Evolutionary conservation across 2,888 invertebrate species (phyloP), one percentile per base, ranked within the genome.

Genomic region (Drosophila borborema): DNA sequence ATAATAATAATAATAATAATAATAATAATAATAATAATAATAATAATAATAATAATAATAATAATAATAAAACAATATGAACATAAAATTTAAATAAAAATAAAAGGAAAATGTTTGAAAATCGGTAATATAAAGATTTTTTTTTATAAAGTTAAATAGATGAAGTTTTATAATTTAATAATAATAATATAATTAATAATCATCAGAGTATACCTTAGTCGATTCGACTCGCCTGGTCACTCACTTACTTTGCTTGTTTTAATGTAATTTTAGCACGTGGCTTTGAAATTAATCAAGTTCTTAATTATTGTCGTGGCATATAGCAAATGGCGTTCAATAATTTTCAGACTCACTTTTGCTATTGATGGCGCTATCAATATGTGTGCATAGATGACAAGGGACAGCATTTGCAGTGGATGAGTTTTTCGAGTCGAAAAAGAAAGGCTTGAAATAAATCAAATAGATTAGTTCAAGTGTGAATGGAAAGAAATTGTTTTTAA

Each of bases 211-310:
- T 34, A 20, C 1, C 14, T 0, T 6, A 20, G 58, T 58, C 20
- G 45, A 4, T 1, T n/a, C 6, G 3, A 36, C 45, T 20, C 20
- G 2, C 4, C 20, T 16, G 3, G 0, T 1, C 6, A 16, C 7
- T 20, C 16, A 20, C 34, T 34, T 9, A 45, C 38, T 23, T 20
- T 5, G 34, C 23, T n/a, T 38, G 23, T 40, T 77, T 84, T 86
- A 83, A 90, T 82, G 87, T 53, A 75, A 73, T 88, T 86, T 68
- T 64, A 70, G 59, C 86, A 86, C 76, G 85, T 80, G 72, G 70
- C 80, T 77, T 63, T 82, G 80, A 77, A 85, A 77, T 89, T 85
- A 74, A 90, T 90, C 90, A 86, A 77, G 69, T 54, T 61, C 75
- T 86, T 86, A 86, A 88, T 86, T 90, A 86, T 76, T 79, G 77